Percentiles rank a stretch among this genome's conserved stretches.
Evolutionary conservation across 2,888 invertebrate species (phyloP).

Genomic region (Carterocephalus palaemon): DNA sequence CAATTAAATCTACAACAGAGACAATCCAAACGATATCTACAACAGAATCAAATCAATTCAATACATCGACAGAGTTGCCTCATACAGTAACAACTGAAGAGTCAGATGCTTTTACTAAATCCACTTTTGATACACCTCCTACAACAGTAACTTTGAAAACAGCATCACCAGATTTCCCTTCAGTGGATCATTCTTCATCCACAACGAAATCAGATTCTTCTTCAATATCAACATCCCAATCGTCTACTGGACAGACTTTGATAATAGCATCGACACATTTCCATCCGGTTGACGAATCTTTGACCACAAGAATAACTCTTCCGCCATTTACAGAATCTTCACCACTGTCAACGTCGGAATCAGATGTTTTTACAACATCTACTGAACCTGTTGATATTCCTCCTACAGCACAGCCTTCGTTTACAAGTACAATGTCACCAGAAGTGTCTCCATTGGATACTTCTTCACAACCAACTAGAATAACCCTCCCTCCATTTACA

Average conservation of each 20-base stretch:
- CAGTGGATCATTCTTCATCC: too few species aligned
- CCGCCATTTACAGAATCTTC: background rate
- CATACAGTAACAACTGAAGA: background rate
- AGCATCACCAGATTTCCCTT: background rate
- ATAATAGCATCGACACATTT: background rate
- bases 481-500: slow-evolving; percentile 3
- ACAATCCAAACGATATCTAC: too few species aligned
- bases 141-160: background rate
- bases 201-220: background rate
- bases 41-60: too few species aligned
- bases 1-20: too few species aligned
- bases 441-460: background rate
- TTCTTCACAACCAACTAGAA: slow-evolving; percentile 2
- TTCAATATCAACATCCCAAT: background rate
- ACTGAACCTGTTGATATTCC: too few species aligned
- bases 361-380: too few species aligned
- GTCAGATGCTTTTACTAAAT: background rate
- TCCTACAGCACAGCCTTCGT: too few species aligned
- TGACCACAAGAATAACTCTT: background rate
- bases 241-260: background rate
- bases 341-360: background rate
- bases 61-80: background rate
- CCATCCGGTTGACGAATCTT: background rate
- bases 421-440: background rate
- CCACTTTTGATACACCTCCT: background rate